A percentile compares a stretch with the other conserved stretches of the same genome.
Evolutionary conservation across 2,113 vertebrate genomes (phyloP).

Genomic region (Gila orcuttii): DNA sequence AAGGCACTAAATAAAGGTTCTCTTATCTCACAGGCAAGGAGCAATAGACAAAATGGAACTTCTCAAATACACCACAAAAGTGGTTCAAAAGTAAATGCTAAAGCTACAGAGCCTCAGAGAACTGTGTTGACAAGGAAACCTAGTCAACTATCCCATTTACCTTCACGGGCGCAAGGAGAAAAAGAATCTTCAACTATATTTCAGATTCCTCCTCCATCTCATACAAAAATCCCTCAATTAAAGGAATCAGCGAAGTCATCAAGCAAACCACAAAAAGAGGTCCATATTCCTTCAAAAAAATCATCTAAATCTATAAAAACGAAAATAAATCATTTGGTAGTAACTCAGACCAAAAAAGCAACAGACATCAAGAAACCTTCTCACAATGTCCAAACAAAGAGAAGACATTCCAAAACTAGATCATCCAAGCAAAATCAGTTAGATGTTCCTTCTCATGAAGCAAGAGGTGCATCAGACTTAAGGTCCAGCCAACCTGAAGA

Average conservation of each 20-base stretch:
- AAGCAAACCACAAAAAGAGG: neutral
- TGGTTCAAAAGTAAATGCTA: neutral
- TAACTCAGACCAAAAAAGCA: neutral
- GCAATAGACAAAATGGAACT: neutral
- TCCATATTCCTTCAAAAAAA: neutral
- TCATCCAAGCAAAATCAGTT: constrained; percentile 26
- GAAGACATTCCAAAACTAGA: constrained; percentile 23
- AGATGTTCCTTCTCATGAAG: constrained; percentile 41
- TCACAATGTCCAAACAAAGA: constrained; percentile 43
- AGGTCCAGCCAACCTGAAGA: neutral
- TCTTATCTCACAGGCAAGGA: neutral
- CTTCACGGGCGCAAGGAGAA: neutral
- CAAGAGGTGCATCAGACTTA: neutral
- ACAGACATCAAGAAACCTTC: constrained; percentile 39
- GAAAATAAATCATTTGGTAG: neutral
- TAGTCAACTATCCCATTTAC: neutral
- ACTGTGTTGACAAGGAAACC: neutral
- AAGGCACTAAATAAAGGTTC: neutral
- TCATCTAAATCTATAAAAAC: constrained; percentile 4
- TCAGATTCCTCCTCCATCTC: constrained; percentile 41
- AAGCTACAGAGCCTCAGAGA: neutral
- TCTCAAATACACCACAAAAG: neutral
- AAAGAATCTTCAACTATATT: constrained; percentile 19
- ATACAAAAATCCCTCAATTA: neutral
- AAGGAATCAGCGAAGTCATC: neutral